Percentiles rank a stretch among this genome's conserved stretches.
phyloP scores from a whole-genome alignment of 1,140 invertebrate species.

The Druon quercuslanigerum region DNA sequence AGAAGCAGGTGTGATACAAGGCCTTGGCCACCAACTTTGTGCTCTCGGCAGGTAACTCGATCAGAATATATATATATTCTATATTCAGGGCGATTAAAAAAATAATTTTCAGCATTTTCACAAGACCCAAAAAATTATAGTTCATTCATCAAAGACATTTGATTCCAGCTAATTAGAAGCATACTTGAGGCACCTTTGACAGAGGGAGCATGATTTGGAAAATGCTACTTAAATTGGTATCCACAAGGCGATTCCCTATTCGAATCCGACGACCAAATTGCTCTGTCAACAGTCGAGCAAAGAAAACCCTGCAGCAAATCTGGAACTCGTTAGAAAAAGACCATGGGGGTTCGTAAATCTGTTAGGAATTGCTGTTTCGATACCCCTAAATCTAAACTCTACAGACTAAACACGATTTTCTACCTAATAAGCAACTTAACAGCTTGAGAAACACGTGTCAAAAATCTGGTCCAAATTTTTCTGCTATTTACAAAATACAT shows the following conservation, averaged over 20 bases:
- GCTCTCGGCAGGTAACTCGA: conserved; percentile 7
- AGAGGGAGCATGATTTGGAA: conserved; percentile 33
- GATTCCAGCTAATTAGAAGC: neutral
- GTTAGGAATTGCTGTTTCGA: neutral
- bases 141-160: too few species aligned
- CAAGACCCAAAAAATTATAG: too few species aligned
- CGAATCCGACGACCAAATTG: neutral
- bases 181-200: conserved; percentile 23
- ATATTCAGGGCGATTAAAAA: neutral
- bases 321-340: conserved; percentile 9
- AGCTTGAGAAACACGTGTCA: conserved; percentile 1
- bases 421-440: conserved; percentile 10
- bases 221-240: neutral
- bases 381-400: neutral
- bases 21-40: conserved; percentile 48
- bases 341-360: neutral
- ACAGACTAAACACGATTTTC: neutral
- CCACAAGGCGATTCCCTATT: neutral
- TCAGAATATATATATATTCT: neutral
- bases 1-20: conserved; percentile 60
- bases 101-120: too few species aligned
- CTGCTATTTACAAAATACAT: neutral
- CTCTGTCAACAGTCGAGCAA: conserved; percentile 6
- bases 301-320: neutral
- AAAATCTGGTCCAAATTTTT: conserved; percentile 11